Evolutionary conservation across 2,113 vertebrate genomes (phyloP).

Genomic region (Columba janthina): DNA sequence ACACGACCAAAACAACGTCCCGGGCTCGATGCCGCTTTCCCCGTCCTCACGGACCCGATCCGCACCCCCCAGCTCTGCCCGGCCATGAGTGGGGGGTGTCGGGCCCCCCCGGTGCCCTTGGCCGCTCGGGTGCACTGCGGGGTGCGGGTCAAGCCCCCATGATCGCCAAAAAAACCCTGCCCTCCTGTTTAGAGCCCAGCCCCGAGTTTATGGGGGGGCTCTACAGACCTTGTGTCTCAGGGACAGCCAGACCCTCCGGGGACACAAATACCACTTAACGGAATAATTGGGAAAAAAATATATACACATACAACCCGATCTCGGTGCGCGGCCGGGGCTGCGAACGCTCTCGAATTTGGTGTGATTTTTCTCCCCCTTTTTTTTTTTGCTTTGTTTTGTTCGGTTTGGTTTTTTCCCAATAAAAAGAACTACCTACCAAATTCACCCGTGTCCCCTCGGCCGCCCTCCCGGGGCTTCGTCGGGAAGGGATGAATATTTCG

Average conservation of each 20-base stretch:
- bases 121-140: not conserved
- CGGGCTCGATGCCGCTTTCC: not conserved
- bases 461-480: not conserved
- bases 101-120: not conserved
- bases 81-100: not conserved
- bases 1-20: not conserved
- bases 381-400: not conserved
- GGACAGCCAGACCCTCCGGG: not conserved
- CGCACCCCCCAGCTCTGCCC: not conserved
- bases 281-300: not conserved
- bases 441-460: not conserved
- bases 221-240: not conserved
- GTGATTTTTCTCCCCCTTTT: no score
- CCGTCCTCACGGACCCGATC: not conserved
- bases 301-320: no score
- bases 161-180: not conserved
- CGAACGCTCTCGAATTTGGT: not conserved
- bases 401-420: not conserved
- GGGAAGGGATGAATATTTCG: not conserved
- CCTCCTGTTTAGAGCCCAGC: not conserved
- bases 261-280: not conserved
- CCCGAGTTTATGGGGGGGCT: not conserved
- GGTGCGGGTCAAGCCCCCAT: not conserved
- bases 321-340: no score
- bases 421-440: not conserved